Conservation (phyloP, 2,888 invertebrate species). For the Conomelus anceps region DNA sequence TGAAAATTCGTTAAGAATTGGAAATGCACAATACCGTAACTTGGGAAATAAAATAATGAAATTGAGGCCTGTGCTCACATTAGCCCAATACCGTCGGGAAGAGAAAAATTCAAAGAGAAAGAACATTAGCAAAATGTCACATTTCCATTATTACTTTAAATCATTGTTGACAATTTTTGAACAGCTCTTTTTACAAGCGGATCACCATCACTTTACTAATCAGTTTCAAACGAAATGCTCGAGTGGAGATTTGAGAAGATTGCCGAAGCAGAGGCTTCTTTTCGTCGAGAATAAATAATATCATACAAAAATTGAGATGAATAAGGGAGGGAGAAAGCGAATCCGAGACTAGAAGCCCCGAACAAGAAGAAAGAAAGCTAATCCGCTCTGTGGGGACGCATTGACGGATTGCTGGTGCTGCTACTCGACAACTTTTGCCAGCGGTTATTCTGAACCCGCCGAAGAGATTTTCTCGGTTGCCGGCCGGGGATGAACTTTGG, state of each 20-base stretch:
- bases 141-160: neutral
- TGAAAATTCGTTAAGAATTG: too few relatives aligned
- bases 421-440: neutral
- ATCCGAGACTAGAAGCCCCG: neutral
- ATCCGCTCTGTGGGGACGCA: neutral
- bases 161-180: too few relatives aligned
- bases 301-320: neutral
- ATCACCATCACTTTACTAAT: neutral
- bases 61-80: too few relatives aligned
- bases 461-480: too few relatives aligned
- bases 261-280: neutral
- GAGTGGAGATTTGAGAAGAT: neutral
- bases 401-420: neutral
- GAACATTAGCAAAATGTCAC: neutral
- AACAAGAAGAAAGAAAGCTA: neutral
- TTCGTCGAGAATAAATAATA: neutral
- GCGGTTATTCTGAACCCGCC: neutral
- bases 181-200: neutral
- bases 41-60: too few relatives aligned
- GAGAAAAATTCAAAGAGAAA: neutral
- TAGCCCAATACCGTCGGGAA: too few relatives aligned
- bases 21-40: too few relatives aligned
- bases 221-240: neutral
- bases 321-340: neutral
- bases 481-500: neutral